phyloP scores from a whole-genome alignment of 2,888 invertebrate genomes.

The Callyntrura sp. region DNA sequence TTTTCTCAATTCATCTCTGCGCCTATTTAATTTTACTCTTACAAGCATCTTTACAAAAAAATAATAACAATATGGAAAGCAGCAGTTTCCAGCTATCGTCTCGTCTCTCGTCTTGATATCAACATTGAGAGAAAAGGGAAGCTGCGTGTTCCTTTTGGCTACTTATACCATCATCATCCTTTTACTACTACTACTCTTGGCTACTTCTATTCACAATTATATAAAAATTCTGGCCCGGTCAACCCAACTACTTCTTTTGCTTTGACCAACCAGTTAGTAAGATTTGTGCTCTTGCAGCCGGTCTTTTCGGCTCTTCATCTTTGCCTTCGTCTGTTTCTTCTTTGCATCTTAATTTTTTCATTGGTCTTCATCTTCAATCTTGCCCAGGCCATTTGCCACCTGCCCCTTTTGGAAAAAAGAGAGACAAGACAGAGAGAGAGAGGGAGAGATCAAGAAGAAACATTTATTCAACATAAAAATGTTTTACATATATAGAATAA shows the following conservation, averaged over 20 bases:
- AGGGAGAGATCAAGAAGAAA: conserved; percentile 35
- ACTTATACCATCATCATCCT: conserved; percentile 27
- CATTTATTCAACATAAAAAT: conserved; percentile 26
- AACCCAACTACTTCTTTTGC: conserved; percentile 33
- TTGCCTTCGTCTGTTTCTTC: conserved; percentile 35
- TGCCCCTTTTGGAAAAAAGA: conserved; percentile 39
- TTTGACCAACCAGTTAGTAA: neutral
- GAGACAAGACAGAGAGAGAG: neutral
- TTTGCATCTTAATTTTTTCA: conserved; percentile 71
- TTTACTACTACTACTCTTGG: conserved; percentile 33
- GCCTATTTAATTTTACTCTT: neutral
- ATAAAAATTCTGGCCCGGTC: conserved; percentile 53
- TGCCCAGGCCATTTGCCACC: conserved; percentile 68
- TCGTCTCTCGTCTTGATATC: neutral
- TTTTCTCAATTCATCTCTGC: neutral
- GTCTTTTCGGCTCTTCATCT: conserved; percentile 54
- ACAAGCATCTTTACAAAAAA: conserved; percentile 6
- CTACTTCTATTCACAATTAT: conserved; percentile 56
- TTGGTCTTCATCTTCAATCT: conserved; percentile 46
- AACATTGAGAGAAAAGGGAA: conserved; percentile 52
- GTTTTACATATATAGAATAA: conserved; percentile 37
- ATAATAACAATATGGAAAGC: conserved; percentile 5
- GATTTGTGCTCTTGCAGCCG: conserved; percentile 50
- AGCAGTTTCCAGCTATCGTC: conserved; percentile 30
- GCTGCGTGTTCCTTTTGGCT: conserved; percentile 57